Percentiles rank a stretch among this genome's conserved stretches.
Evolutionary conservation across 2,113 vertebrate genomes (phyloP).

Genomic region (Ciconia boyciana): DNA sequence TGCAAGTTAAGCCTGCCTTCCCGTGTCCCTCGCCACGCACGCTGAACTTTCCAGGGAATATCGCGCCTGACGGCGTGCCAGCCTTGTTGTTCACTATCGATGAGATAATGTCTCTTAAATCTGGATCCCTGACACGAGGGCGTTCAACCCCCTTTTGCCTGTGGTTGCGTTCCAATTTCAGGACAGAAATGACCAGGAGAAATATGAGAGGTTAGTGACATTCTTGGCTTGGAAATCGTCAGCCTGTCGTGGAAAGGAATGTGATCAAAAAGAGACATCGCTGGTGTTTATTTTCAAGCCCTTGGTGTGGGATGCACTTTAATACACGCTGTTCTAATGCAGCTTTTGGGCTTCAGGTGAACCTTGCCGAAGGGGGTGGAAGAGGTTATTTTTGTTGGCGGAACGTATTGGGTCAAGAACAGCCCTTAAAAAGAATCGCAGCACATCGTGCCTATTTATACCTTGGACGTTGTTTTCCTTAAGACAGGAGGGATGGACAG

Average conservation of each 20-base stretch:
- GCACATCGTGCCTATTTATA: neutral
- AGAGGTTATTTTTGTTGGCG: neutral
- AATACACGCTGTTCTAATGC: neutral
- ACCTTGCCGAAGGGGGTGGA: neutral
- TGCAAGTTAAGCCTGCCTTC: neutral
- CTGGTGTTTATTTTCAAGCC: conserved; percentile 58
- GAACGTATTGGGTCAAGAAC: neutral
- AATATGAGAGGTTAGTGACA: conserved; percentile 67
- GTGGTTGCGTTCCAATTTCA: conserved; percentile 22
- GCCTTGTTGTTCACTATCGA: conserved; percentile 17
- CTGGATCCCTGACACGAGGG: conserved; percentile 48
- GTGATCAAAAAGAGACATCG: conserved; percentile 37
- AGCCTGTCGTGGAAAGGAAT: conserved; percentile 61
- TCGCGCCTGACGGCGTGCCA: neutral
- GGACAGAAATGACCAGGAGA: conserved; percentile 64
- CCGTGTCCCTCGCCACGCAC: neutral
- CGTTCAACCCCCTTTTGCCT: neutral
- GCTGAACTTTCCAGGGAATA: neutral
- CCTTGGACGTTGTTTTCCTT: rapidly evolving
- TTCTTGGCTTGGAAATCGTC: conserved; percentile 64
- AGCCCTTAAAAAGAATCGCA: neutral
- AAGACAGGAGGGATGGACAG: neutral
- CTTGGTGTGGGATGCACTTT: conserved; percentile 21
- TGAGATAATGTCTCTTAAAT: conserved; percentile 74
- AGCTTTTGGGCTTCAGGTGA: conserved; percentile 27